Conservation (phyloP, 2,888 invertebrate genomes). For the Isotomurus palustris region DNA sequence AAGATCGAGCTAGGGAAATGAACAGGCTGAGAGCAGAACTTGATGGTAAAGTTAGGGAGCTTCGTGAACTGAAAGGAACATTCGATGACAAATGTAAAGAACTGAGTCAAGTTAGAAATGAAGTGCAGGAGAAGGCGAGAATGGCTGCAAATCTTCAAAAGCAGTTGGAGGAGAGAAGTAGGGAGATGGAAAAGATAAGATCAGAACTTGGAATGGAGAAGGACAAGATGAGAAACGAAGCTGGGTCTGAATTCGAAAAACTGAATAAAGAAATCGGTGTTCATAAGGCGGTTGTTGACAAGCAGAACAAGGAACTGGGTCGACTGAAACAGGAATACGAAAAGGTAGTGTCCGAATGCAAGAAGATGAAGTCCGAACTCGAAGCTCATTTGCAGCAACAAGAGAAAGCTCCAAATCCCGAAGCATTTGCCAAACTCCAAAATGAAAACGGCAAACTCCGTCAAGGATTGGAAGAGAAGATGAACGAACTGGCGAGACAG, state of each 20-base stretch:
- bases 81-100: neutral
- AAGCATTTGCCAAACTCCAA: constrained; percentile 17
- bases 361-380: constrained; percentile 52
- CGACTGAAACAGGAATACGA: constrained; percentile 55
- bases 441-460: constrained; percentile 48
- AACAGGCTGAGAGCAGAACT: neutral
- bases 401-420: neutral
- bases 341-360: constrained; percentile 58
- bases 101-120: neutral
- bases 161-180: constrained; percentile 42
- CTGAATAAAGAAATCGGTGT: constrained; percentile 6
- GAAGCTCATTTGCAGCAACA: constrained; percentile 68
- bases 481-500: constrained; percentile 63
- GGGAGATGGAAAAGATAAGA: constrained; percentile 57
- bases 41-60: neutral
- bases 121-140: constrained; percentile 30
- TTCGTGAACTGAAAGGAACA: too few species aligned
- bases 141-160: constrained; percentile 51
- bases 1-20: constrained; percentile 61
- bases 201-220: constrained; percentile 74
- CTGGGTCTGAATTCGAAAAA: constrained; percentile 70
- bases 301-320: constrained; percentile 75
- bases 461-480: constrained; percentile 62
- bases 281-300: constrained; percentile 64
- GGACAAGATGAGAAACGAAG: constrained; percentile 72